Conservation (phyloP, 2,113 vertebrate species). For the Rhinolophus ferrumequinum region DNA sequence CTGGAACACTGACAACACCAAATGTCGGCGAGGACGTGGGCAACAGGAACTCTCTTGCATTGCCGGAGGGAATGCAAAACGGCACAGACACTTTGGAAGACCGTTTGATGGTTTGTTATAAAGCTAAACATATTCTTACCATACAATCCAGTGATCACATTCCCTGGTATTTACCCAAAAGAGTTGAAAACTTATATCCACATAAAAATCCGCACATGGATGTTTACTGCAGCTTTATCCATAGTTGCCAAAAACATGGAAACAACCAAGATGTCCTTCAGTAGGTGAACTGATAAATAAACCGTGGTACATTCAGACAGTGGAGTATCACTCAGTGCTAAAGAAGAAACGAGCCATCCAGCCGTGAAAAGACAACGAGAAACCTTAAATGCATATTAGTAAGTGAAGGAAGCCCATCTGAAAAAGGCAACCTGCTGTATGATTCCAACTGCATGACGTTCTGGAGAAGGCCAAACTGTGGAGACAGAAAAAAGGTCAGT, state of each 20-base stretch:
- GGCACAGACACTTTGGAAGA: not conserved
- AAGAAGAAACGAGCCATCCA: not conserved
- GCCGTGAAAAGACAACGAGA: not conserved
- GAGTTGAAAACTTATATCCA: not conserved
- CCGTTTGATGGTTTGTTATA: not conserved
- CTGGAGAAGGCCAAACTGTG: not conserved
- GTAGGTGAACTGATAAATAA: not conserved
- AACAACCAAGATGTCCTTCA: not conserved
- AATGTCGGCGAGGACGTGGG: fast-evolving
- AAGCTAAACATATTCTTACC: not conserved
- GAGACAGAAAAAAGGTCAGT: not conserved
- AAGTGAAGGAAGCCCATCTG: not conserved
- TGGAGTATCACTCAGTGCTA: not conserved
- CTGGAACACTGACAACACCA: not conserved
- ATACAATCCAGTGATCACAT: not conserved
- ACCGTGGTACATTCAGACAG: not conserved
- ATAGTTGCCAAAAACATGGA: not conserved
- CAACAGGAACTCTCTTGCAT: not conserved
- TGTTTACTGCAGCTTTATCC: not conserved
- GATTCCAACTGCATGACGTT: not conserved
- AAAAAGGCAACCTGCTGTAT: not conserved
- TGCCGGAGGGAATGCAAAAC: not conserved
- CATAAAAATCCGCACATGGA: not conserved
- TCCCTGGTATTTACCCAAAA: not conserved
- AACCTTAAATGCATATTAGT: not conserved